Conservation (phyloP, 2,797 vertebrate species). For the Halcyon chelicuti region DNA sequence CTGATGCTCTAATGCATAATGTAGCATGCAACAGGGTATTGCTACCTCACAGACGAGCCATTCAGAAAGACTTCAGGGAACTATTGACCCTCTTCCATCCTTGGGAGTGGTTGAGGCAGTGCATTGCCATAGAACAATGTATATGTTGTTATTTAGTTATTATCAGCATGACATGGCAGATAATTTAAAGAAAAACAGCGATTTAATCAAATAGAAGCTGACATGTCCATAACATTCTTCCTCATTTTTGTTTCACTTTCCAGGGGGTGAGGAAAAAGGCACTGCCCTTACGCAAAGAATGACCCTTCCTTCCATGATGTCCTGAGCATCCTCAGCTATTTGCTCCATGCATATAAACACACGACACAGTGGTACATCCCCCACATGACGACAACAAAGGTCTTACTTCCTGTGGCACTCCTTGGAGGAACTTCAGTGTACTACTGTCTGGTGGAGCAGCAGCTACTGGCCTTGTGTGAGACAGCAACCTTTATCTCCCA, state of each 20-base stretch:
- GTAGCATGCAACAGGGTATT: not conserved
- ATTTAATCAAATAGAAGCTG: not conserved
- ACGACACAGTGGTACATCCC: not conserved
- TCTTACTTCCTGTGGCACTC: not conserved
- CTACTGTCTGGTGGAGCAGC: not conserved
- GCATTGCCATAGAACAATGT: not conserved
- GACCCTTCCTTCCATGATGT: not conserved
- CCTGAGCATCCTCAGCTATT: not conserved
- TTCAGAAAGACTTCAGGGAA: not conserved
- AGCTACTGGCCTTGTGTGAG: not conserved
- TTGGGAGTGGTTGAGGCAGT: not conserved
- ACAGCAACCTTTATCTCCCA: not conserved
- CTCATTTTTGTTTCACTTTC: not conserved
- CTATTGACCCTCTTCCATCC: not conserved
- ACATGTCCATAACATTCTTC: fast-evolving
- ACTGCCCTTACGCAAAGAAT: not conserved
- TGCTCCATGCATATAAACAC: not conserved
- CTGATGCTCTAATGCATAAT: not conserved
- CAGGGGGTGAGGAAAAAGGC: not conserved
- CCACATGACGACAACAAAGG: fast-evolving
- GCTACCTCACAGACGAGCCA: not conserved
- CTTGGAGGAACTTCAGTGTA: not conserved
- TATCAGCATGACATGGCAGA: not conserved
- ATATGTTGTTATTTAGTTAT: not conserved
- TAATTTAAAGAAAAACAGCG: not conserved